A percentile compares a stretch with the other conserved stretches of the same genome.
These are phyloP conservation scores for Chaitophorus viminalis DNA, from an alignment of 2,888 invertebrate species.

Conservation along the genomic window DNA sequence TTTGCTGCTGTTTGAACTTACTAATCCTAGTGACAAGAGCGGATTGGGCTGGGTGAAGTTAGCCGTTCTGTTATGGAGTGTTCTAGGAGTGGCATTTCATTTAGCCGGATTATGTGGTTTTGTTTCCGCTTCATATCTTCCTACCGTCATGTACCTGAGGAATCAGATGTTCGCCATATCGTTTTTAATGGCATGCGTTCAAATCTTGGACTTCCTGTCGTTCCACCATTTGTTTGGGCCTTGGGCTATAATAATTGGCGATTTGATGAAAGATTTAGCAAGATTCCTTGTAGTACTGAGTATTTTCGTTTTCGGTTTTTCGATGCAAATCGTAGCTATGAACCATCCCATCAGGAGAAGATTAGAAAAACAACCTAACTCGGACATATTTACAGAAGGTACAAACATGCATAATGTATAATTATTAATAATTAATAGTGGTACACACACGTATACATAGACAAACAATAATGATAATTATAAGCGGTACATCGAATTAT, in stretches of 20 bases:
- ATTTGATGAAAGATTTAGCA: conserved; percentile 92
- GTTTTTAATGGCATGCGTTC: conserved; percentile 94
- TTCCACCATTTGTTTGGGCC: conserved; percentile 99
- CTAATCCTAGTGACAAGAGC: conserved; percentile 97
- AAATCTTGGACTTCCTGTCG: conserved; percentile 96
- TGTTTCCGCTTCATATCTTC: conserved; percentile 67
- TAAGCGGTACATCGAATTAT: neutral
- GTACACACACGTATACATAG: too few relatives aligned
- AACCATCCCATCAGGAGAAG: conserved; percentile 81
- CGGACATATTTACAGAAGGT: conserved; percentile 62
- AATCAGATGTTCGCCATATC: conserved; percentile 97
- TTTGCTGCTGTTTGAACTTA: conserved; percentile 92
- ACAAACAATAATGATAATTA: too few relatives aligned
- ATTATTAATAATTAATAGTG: too few relatives aligned
- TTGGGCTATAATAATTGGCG: conserved; percentile 99
- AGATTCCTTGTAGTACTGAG: conserved; percentile 96
- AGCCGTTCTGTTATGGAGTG: conserved; percentile 85
- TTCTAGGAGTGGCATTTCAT: conserved; percentile 91
- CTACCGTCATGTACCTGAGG: conserved; percentile 88
- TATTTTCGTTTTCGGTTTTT: conserved; percentile 98
- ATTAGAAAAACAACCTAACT: conserved; percentile 9
- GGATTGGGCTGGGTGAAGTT: conserved; percentile 95
- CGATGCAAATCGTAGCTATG: conserved; percentile 94
- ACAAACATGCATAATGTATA: neutral
- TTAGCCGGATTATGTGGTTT: conserved; percentile 71